Percentiles rank a stretch among this genome's conserved stretches.
Conservation (phyloP, 1,140 invertebrate genomes). For the Plectrocnemia conspersa region DNA sequence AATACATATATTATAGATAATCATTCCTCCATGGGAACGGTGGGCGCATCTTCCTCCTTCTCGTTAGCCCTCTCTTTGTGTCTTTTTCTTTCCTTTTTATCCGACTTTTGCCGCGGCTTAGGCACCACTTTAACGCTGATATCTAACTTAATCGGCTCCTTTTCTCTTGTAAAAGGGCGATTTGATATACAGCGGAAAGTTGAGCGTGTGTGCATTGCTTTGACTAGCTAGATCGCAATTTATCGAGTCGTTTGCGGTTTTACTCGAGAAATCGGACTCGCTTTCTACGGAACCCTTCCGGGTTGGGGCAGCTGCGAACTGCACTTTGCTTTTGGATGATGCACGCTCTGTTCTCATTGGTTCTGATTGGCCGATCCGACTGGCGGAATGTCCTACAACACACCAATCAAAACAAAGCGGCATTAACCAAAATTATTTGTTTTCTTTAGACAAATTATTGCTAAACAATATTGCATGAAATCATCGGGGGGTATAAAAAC, state of each 20-base stretch:
- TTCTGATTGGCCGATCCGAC: conserved; percentile 49
- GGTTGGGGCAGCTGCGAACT: conserved; percentile 30
- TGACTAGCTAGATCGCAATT: conserved; percentile 49
- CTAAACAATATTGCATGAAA: too few species aligned
- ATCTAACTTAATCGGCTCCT: conserved; percentile 72
- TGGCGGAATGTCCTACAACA: conserved; percentile 48
- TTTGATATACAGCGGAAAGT: conserved; percentile 55
- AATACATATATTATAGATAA: conserved; percentile 46
- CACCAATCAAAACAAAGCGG: conserved; percentile 53
- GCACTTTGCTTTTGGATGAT: conserved; percentile 42
- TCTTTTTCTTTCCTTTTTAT: conserved; percentile 43
- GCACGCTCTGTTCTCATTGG: conserved; percentile 52
- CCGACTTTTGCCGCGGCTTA: conserved; percentile 51
- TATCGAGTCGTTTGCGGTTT: conserved; percentile 46
- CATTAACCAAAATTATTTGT: conserved; percentile 35
- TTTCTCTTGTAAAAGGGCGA: conserved; percentile 64
- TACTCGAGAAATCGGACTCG: conserved; percentile 58
- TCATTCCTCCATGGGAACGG: conserved; percentile 37
- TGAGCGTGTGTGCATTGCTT: conserved; percentile 46
- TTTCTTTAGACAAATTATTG: too few species aligned
- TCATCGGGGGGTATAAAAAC: too few species aligned
- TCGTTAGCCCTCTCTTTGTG: conserved; percentile 38
- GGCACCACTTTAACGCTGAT: conserved; percentile 73
- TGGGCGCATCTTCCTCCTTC: conserved; percentile 2
- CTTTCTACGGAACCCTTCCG: conserved; percentile 43